Base-by-base conservation (phyloP, 2,113 vertebrate genomes). In the Seriola rivoliana region DNA sequence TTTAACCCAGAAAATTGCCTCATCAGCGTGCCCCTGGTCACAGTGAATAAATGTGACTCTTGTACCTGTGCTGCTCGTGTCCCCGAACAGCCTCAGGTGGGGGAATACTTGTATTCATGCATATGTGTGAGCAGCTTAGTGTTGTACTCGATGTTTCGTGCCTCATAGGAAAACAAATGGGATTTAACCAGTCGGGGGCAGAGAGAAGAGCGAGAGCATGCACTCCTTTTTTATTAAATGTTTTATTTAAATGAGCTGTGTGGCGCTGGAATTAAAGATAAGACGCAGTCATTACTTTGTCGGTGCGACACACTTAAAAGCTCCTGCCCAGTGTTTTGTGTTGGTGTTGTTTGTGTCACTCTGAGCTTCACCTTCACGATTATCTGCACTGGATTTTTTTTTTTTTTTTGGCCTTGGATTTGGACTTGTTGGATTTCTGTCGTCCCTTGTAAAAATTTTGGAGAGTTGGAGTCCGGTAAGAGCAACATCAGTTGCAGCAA, bases 201-300 rank as follows among this genome's bases (percentile, higher is more conserved):
- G 64, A 42, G 70, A 19, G 58, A 29, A 0, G 40, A 34, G 73
- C 2, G 34, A 60, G 29, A 62, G 48, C 67, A 59, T 13, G 5
- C 16, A 10, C 34, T 14, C 10, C 25, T 19, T n/a, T 66, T 82
- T 78, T 60, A 71, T 78, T 60, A 71, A 79, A 78, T 76, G 75
- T 50, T 66, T 69, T 84, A 82, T 84, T 85, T 71, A 78, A 91
- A 88, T 62, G 65, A 82, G 76, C 84, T 80, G 1, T 74, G 78
- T 84, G 75, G 57, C 63, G 0, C 73, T 72, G 78, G 5, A 66
- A 1, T 42, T 29, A 68, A 46, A 85, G 84, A 81, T 85, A 81
- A 78, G 84, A 67, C 0, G 12, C 66, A 46, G 46, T 50, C 73
- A 71, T 71, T 65, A 71, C 71, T 69, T 11, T 70, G 55, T 42